Conservation (phyloP, 2,113 vertebrate genomes). For the Piprites chloris region DNA sequence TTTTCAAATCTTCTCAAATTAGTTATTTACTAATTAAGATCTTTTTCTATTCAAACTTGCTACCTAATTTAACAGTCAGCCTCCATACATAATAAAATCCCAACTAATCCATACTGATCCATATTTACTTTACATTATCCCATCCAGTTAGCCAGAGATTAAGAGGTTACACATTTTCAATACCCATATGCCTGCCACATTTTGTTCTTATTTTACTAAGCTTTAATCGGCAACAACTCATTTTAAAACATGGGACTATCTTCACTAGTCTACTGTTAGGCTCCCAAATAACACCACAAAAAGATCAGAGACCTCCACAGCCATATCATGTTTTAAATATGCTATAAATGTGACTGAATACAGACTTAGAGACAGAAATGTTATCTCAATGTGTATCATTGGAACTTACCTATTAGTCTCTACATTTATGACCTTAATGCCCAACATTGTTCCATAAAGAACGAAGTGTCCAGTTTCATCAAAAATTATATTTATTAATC, state of each 20-base stretch:
- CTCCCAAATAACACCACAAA: not conserved
- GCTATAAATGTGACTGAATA: not conserved
- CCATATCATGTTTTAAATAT: not conserved
- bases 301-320: not conserved
- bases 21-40: not conserved
- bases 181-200: not conserved
- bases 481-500: constrained; percentile 93
- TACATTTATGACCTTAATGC: constrained; percentile 98
- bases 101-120: not conserved
- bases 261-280: not conserved
- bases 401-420: constrained; percentile 92
- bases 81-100: rapidly evolving
- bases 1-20: not conserved
- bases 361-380: not conserved
- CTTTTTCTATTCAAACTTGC: not conserved
- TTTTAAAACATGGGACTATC: not conserved
- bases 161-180: constrained; percentile 5
- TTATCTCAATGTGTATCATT: not conserved
- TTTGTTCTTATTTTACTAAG: not conserved
- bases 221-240: not conserved
- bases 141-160: not conserved
- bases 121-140: not conserved
- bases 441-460: constrained; percentile 97
- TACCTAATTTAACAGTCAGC: not conserved
- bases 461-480: constrained; percentile 98